phyloP scores from a whole-genome alignment of 2,113 vertebrate species.

The Notothenia rossii region DNA sequence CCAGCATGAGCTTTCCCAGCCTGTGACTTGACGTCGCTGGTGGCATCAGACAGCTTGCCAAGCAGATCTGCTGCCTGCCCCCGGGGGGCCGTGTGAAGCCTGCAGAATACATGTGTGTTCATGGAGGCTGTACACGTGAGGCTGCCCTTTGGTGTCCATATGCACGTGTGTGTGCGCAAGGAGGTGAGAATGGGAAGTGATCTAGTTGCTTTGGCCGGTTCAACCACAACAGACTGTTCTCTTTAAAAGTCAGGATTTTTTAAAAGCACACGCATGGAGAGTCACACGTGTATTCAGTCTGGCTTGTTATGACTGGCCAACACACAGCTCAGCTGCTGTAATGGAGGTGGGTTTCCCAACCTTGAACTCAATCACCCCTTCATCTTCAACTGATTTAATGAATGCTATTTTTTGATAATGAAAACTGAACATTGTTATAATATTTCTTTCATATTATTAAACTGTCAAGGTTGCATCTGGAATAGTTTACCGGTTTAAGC shows the following conservation, averaged over 20 bases:
- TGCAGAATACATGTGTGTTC: conserved; percentile 28
- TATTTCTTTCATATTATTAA: neutral
- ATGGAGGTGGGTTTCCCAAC: neutral
- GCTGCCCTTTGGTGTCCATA: conserved; percentile 1
- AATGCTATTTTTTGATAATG: neutral
- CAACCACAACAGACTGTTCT: conserved; percentile 63
- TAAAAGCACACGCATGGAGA: conserved; percentile 14
- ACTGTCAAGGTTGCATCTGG: neutral
- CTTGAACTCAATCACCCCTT: too few relatives aligned
- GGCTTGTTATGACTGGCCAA: neutral
- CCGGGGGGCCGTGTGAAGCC: conserved; percentile 36
- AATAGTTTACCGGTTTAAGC: too few relatives aligned
- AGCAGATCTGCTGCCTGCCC: conserved; percentile 67
- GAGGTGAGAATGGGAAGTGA: conserved; percentile 29
- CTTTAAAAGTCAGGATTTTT: conserved; percentile 50
- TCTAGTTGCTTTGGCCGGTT: conserved; percentile 54
- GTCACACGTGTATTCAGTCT: neutral
- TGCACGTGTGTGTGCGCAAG: conserved; percentile 18
- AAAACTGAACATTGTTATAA: neutral
- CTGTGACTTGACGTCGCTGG: conserved; percentile 56
- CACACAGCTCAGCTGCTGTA: too few relatives aligned
- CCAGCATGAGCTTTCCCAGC: conserved; percentile 41
- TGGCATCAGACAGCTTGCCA: conserved; percentile 63
- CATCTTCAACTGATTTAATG: neutral
- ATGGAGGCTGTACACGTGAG: conserved; percentile 26